These are phyloP conservation scores for Calidris pugnax DNA, from an alignment of 2,113 vertebrate genomes.

Conservation along the genomic window DNA sequence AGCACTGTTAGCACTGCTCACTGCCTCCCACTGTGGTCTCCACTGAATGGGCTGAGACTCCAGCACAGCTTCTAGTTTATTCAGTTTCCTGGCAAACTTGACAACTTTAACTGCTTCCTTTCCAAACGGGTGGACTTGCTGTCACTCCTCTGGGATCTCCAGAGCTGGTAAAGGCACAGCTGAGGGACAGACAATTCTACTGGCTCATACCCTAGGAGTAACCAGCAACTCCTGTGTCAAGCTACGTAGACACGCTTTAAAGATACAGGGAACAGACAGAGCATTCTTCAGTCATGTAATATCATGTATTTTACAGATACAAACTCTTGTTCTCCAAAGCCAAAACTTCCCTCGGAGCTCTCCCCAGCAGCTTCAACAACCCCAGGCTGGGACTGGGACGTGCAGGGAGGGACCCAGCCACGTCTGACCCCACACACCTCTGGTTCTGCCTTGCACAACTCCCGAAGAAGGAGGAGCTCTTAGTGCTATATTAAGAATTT, in stretches of 20 bases:
- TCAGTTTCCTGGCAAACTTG: constrained; percentile 51
- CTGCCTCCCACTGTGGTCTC: background rate
- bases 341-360: background rate
- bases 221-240: background rate
- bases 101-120: constrained; percentile 40
- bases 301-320: background rate
- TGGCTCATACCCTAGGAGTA: background rate
- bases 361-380: background rate
- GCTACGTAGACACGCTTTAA: background rate
- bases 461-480: background rate
- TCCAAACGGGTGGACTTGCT: background rate
- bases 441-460: background rate
- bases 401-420: background rate
- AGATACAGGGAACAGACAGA: background rate
- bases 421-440: background rate
- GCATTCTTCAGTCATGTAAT: background rate
- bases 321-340: background rate
- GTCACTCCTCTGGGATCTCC: background rate
- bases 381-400: background rate
- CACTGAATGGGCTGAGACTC: background rate
- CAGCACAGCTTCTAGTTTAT: constrained; percentile 12
- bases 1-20: constrained; percentile 22
- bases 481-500: background rate
- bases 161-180: background rate
- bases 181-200: background rate